Evolutionary conservation across 1,140 invertebrate species (phyloP), one percentile per base, ranked within the genome.

Genomic region (Neodiprion lecontei): DNA sequence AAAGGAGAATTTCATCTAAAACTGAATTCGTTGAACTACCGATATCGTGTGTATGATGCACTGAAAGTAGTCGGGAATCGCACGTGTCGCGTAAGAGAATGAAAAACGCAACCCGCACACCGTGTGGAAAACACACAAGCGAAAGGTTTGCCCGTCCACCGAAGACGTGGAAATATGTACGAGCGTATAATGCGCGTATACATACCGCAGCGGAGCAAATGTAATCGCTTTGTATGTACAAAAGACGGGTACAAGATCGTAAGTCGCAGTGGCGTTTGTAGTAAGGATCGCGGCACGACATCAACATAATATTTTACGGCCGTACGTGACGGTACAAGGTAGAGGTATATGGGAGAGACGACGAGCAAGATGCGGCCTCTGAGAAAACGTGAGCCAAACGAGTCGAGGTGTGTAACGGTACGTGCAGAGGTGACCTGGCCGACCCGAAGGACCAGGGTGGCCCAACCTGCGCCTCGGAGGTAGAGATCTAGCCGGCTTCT

Each of bases 231-330:
- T 61, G 53, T 61, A 14, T 5, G 53, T 61, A 61, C n/a, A 61
- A 61, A 17, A 61, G 53, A 61, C 28, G 28, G 28, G 53, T 61
- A 61, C 53, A 17, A 61, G 53, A 61, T 61, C 53, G 53, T 61
- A 61, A 61, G 53, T 61, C 53, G 53, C 53, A 12, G 9, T 21
- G n/a, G 53, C 53, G 53, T 12, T 61, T 61, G 53, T 61, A 61
- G 28, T 40, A 3, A 40, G 53, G 53, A 61, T 61, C 53, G 53
- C 53, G 53, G 53, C 53, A 61, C 28, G 2, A 61, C 8, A 61
- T 61, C 53, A 61, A 61, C 53, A 61, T 61, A 61, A 61, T 61
- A 61, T 61, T 61, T 61, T 61, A 61, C 53, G 53, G 53, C n/a
- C 9, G 53, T 61, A 61, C 53, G 53, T 61, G 53, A 61, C 53